Percentiles rank a stretch among this genome's conserved stretches.
Evolutionary conservation across 2,113 vertebrate species (phyloP).

Genomic region (Sakesphorus luctuosus): DNA sequence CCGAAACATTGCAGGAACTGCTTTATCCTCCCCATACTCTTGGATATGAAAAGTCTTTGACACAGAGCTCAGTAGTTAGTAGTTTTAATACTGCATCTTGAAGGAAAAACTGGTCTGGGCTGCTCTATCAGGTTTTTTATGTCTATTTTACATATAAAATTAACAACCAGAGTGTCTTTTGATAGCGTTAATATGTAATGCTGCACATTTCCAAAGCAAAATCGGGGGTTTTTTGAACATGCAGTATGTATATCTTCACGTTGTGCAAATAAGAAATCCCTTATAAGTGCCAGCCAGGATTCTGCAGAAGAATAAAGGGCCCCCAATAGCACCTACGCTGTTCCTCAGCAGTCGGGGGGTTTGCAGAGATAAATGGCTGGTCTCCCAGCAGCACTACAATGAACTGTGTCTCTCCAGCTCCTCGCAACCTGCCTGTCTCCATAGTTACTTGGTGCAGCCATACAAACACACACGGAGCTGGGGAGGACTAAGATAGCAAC

Average conservation of each 20-base stretch:
- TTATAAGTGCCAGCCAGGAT: background rate
- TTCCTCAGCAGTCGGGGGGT: background rate
- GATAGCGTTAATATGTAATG: background rate
- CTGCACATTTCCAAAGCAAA: background rate
- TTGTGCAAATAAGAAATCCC: background rate
- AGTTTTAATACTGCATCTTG: background rate
- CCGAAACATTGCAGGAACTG: background rate
- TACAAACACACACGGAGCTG: background rate
- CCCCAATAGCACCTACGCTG: background rate
- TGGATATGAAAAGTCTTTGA: background rate
- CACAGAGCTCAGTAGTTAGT: background rate
- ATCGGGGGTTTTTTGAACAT: background rate
- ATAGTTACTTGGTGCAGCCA: slow-evolving; percentile 36
- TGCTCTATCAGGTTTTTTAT: background rate
- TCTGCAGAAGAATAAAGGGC: background rate
- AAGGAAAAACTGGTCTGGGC: slow-evolving; percentile 38
- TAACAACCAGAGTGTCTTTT: background rate
- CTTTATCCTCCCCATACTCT: background rate
- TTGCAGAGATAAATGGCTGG: background rate
- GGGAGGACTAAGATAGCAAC: slow-evolving; percentile 2
- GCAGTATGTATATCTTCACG: background rate
- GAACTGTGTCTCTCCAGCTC: background rate
- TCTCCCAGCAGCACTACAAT: background rate
- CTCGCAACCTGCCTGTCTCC: slow-evolving; percentile 23
- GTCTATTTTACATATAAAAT: slow-evolving; percentile 29